These are phyloP conservation scores for Heliconius sara DNA, from an alignment of 2,888 invertebrate species.

Conservation along the genomic window DNA sequence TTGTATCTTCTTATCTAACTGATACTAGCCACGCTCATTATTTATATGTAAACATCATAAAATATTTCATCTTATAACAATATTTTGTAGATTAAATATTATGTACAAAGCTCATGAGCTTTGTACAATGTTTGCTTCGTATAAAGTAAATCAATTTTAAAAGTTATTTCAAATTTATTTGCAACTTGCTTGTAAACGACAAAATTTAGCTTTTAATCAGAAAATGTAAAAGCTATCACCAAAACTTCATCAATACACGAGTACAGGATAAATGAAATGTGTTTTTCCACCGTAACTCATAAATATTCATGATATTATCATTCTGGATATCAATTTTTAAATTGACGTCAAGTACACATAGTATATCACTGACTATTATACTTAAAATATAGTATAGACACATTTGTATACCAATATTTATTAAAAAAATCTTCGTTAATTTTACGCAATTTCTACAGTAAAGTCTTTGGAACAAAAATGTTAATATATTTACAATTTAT, in stretches of 20 bases:
- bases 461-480: background rate
- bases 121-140: background rate
- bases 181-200: background rate
- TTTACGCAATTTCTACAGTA: background rate
- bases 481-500: background rate
- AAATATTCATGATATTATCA: conserved; percentile 74
- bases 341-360: background rate
- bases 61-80: background rate
- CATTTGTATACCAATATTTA: background rate
- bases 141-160: background rate
- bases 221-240: background rate
- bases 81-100: no score
- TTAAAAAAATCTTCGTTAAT: no score
- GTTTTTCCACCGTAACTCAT: conserved; percentile 72
- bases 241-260: background rate
- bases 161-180: background rate
- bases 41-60: conserved; percentile 27
- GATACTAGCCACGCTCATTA: conserved; percentile 38
- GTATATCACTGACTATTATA: background rate
- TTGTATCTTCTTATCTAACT: conserved; percentile 58
- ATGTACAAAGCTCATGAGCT: no score
- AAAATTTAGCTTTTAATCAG: conserved; percentile 1
- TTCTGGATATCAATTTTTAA: conserved; percentile 59
- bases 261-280: conserved; percentile 61
- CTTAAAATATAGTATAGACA: background rate